A percentile compares a stretch with the other conserved stretches of the same genome.
phyloP scores from a whole-genome alignment of 2,113 vertebrate genomes.

The Tragelaphus strepsiceros region DNA sequence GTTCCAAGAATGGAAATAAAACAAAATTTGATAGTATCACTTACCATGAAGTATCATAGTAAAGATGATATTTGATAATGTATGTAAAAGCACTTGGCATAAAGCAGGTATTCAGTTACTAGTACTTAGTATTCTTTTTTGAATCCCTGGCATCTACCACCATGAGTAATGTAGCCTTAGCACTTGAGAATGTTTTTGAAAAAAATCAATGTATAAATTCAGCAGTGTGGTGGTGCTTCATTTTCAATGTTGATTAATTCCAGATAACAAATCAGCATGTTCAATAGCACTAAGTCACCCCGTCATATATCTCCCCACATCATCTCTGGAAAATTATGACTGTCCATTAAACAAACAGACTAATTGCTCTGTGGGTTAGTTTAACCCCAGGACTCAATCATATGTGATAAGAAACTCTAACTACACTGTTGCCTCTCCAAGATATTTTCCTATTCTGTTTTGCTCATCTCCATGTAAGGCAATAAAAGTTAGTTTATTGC shows the following conservation, averaged over 20 bases:
- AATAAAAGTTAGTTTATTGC: neutral
- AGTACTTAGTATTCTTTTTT: neutral
- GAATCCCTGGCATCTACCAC: neutral
- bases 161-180: neutral
- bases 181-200: conserved; percentile 16
- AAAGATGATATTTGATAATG: neutral
- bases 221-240: neutral
- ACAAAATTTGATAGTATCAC: neutral
- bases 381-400: neutral
- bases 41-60: neutral
- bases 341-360: neutral
- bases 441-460: neutral
- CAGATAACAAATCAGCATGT: neutral
- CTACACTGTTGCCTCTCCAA: neutral
- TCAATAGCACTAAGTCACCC: neutral
- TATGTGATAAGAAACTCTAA: neutral
- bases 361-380: neutral
- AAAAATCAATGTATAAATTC: neutral
- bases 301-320: neutral
- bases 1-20: neutral
- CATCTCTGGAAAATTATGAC: neutral
- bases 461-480: neutral
- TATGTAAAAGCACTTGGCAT: neutral
- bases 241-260: neutral
- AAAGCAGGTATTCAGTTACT: conserved; percentile 2